These are phyloP conservation scores for Leptobrachium leishanense DNA, from an alignment of 2,113 vertebrate species.

Conservation along the genomic window DNA sequence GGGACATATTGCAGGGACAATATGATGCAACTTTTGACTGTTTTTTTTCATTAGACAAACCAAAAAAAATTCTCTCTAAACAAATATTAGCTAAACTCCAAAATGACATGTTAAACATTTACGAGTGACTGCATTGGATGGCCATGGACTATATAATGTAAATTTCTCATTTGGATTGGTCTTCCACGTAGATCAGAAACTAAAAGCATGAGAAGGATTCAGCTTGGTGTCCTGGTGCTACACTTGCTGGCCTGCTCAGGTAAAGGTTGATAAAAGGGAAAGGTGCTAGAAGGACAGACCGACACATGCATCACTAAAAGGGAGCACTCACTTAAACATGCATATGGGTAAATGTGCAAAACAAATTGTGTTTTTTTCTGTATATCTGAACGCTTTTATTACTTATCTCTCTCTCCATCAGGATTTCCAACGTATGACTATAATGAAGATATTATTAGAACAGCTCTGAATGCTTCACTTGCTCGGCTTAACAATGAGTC, in stretches of 20 bases:
- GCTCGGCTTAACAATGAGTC: conserved; percentile 9
- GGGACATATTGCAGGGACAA: no score
- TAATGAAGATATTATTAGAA: not conserved
- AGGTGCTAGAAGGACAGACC: not conserved
- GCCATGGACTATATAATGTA: not conserved
- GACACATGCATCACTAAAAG: not conserved
- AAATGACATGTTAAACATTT: conserved; percentile 29
- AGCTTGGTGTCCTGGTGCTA: not conserved
- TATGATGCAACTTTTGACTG: not conserved
- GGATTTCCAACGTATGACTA: not conserved
- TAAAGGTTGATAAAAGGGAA: not conserved
- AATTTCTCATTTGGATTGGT: not conserved
- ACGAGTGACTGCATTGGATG: not conserved
- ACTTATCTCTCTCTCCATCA: not conserved
- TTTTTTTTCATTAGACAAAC: not conserved
- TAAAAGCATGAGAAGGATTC: not conserved
- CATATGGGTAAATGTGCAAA: no score
- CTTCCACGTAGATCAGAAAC: not conserved
- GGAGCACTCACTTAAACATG: not conserved
- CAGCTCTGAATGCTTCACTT: conserved; percentile 17
- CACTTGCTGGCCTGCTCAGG: conserved; percentile 13
- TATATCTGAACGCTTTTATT: not conserved
- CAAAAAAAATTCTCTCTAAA: not conserved
- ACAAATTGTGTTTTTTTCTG: no score
- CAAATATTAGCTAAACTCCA: not conserved